Conservation (phyloP, 1,140 invertebrate genomes). For the Philaenus spumarius region DNA sequence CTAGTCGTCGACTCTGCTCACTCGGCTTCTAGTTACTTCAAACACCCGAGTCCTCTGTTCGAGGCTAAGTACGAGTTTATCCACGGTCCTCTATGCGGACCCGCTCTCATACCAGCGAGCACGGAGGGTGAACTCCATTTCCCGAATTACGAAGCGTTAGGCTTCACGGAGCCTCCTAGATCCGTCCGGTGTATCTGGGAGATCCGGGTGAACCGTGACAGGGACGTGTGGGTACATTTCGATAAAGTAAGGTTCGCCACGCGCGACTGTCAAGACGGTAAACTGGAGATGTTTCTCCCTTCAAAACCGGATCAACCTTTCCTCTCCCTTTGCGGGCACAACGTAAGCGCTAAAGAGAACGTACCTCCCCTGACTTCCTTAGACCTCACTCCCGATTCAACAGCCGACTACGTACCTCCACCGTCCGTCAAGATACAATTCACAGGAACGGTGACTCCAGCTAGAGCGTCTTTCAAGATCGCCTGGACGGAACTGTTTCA, state of each 20-base stretch:
- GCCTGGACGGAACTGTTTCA: conserved; percentile 87
- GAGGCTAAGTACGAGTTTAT: conserved; percentile 80
- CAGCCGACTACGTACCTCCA: conserved; percentile 46
- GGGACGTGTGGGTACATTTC: conserved; percentile 78
- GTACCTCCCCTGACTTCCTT: conserved; percentile 67
- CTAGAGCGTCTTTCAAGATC: conserved; percentile 74
- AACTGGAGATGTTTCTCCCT: conserved; percentile 72
- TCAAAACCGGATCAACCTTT: conserved; percentile 54
- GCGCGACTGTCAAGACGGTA: conserved; percentile 72
- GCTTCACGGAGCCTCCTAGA: conserved; percentile 64
- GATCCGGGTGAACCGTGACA: conserved; percentile 65
- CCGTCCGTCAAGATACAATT: conserved; percentile 59
- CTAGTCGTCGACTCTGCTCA: conserved; percentile 73
- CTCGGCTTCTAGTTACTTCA: conserved; percentile 79
- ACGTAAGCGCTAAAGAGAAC: conserved; percentile 62
- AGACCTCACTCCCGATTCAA: conserved; percentile 56
- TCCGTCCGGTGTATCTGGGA: conserved; percentile 84
- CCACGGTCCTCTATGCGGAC: conserved; percentile 79
- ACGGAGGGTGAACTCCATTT: conserved; percentile 73
- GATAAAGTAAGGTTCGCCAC: conserved; percentile 77
- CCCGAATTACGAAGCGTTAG: conserved; percentile 74
- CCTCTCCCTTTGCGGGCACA: conserved; percentile 73
- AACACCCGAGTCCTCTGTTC: conserved; percentile 70
- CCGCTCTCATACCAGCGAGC: conserved; percentile 63
- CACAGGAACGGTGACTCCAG: conserved; percentile 65